Percentiles rank a stretch among this genome's conserved stretches.
Evolutionary conservation across 1,140 invertebrate species (phyloP).

Genomic region (Proctacanthus coquilletti): DNA sequence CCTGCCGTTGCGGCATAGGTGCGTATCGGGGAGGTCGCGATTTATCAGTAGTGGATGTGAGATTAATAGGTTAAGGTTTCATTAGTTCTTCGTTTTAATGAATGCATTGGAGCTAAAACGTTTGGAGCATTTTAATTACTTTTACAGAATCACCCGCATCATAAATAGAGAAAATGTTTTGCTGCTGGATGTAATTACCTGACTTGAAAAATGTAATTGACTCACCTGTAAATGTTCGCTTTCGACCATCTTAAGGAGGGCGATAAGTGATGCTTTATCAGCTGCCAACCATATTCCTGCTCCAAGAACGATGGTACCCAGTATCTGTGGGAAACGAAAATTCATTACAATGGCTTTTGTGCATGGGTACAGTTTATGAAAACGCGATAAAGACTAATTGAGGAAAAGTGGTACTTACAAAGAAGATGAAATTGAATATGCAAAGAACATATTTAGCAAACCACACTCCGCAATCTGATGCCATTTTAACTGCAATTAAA

Average conservation of each 20-base stretch:
- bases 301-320: slow-evolving; percentile 53
- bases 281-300: slow-evolving; percentile 61
- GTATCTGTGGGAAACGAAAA: slow-evolving; percentile 39
- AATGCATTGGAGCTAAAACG: too few relatives aligned
- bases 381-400: slow-evolving; percentile 8
- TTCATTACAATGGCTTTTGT: too few relatives aligned
- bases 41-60: too few relatives aligned
- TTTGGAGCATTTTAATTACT: too few relatives aligned
- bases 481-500: slow-evolving; percentile 22
- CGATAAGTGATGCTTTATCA: slow-evolving; percentile 50
- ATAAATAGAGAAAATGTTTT: too few relatives aligned
- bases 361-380: too few relatives aligned
- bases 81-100: too few relatives aligned
- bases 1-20: too few relatives aligned
- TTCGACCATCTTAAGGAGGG: slow-evolving; percentile 41
- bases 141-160: too few relatives aligned
- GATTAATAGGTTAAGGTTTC: too few relatives aligned
- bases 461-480: slow-evolving; percentile 38
- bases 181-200: slow-evolving; percentile 24
- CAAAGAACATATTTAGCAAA: slow-evolving; percentile 58
- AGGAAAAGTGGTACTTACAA: slow-evolving; percentile 41
- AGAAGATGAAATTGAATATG: slow-evolving; percentile 59
- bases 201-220: slow-evolving; percentile 17
- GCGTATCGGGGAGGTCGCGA: too few relatives aligned
- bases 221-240: slow-evolving; percentile 42